Percentiles rank a stretch among this genome's conserved stretches.
Evolutionary conservation across 2,888 invertebrate species (phyloP).

Genomic region (Pyrrhia umbra): DNA sequence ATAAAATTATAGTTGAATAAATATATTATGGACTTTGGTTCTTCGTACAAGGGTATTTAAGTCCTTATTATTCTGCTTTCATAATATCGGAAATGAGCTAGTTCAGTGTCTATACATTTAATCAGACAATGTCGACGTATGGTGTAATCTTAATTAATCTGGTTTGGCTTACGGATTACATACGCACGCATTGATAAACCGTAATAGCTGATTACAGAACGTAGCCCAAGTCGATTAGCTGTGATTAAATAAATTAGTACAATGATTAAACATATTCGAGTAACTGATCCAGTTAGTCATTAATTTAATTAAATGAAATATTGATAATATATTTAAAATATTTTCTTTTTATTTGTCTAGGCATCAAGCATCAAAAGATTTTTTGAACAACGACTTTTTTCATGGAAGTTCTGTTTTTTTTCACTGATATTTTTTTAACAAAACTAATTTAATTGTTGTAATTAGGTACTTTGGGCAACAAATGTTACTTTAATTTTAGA

Average conservation of each 20-base stretch:
- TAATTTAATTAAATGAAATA: background rate
- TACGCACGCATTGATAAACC: conserved; percentile 41
- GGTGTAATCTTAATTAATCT: conserved; percentile 60
- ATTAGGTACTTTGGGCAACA: background rate
- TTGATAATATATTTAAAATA: background rate
- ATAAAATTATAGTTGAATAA: background rate
- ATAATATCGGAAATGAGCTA: conserved; percentile 17
- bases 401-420: too few relatives aligned
- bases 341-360: too few relatives aligned
- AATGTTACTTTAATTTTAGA: background rate
- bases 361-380: too few relatives aligned
- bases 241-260: conserved; percentile 34
- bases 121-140: conserved; percentile 42
- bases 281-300: conserved; percentile 3
- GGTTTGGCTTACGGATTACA: conserved; percentile 53
- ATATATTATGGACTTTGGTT: background rate
- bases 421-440: too few relatives aligned
- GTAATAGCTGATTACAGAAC: conserved; percentile 54
- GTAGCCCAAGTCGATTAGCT: conserved; percentile 34
- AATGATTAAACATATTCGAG: conserved; percentile 16
- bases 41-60: background rate
- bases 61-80: background rate
- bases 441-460: too few relatives aligned
- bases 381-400: too few relatives aligned
- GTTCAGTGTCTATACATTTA: conserved; percentile 10